These are phyloP conservation scores for Fissipunctia ypsillon DNA, from an alignment of 2,888 invertebrate genomes.

Conservation along the genomic window DNA sequence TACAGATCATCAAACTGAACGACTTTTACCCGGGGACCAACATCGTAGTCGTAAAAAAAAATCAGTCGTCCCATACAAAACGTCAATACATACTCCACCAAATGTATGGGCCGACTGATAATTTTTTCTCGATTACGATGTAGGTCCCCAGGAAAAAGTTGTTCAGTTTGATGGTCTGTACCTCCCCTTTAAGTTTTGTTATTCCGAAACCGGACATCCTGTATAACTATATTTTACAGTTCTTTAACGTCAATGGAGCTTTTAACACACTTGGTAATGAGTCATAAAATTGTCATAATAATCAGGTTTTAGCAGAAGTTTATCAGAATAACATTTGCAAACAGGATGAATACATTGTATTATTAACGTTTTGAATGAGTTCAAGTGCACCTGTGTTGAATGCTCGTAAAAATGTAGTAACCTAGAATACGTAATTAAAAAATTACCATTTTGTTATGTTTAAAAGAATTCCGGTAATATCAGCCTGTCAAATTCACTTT, in stretches of 20 bases:
- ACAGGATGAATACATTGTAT: conserved; percentile 57
- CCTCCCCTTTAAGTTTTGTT: no score
- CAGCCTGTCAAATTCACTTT: conserved; percentile 35
- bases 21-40: no score
- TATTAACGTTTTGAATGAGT: conserved; percentile 51
- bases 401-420: conserved; percentile 48
- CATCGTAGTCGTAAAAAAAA: no score
- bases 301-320: conserved; percentile 53
- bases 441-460: conserved; percentile 12
- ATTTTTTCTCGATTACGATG: no score
- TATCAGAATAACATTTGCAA: conserved; percentile 60
- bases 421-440: conserved; percentile 25
- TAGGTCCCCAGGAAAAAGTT: no score
- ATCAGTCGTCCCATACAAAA: no score
- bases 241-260: conserved; percentile 50
- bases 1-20: no score
- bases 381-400: conserved; percentile 50
- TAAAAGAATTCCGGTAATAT: conserved; percentile 22
- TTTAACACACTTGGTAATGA: conserved; percentile 48
- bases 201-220: no score
- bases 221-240: conserved; percentile 55
- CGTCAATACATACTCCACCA: no score
- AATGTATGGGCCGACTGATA: no score
- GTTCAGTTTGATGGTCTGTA: no score
- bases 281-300: conserved; percentile 60